Evolutionary conservation across 2,113 vertebrate species (phyloP).

Genomic region (Centropus bengalensis): DNA sequence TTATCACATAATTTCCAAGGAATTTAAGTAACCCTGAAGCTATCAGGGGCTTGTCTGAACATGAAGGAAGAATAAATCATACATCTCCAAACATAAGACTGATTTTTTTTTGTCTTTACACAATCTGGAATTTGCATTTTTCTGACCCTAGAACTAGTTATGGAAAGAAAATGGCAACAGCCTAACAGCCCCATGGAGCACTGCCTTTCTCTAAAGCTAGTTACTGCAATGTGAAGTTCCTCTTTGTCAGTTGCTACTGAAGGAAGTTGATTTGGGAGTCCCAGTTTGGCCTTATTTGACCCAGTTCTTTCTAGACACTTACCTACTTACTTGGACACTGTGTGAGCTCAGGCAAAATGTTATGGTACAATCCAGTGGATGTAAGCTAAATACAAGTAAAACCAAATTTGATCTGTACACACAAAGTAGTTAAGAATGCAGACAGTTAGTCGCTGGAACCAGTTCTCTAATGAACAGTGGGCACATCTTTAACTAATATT

Average conservation of each 20-base stretch:
- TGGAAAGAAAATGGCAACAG: neutral
- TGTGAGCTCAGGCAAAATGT: neutral
- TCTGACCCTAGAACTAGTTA: neutral
- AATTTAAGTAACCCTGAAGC: neutral
- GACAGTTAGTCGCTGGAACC: neutral
- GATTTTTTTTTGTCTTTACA: neutral
- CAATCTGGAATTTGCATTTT: neutral
- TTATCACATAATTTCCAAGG: constrained; percentile 9
- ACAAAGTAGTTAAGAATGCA: neutral
- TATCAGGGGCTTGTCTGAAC: neutral
- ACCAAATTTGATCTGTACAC: neutral
- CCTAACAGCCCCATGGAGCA: neutral
- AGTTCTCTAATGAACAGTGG: neutral
- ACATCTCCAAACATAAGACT: neutral
- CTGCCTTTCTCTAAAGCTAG: neutral
- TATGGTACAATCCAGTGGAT: neutral
- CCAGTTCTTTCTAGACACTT: neutral
- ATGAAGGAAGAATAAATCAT: neutral
- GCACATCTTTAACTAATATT: neutral
- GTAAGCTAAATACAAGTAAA: neutral
- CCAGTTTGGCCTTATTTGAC: neutral
- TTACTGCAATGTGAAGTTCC: neutral
- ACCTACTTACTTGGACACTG: neutral
- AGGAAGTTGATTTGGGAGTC: neutral
- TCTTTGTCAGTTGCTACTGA: neutral